These are phyloP conservation scores for Alethe castanea DNA, from an alignment of 2,113 vertebrate genomes.

Conservation along the genomic window DNA sequence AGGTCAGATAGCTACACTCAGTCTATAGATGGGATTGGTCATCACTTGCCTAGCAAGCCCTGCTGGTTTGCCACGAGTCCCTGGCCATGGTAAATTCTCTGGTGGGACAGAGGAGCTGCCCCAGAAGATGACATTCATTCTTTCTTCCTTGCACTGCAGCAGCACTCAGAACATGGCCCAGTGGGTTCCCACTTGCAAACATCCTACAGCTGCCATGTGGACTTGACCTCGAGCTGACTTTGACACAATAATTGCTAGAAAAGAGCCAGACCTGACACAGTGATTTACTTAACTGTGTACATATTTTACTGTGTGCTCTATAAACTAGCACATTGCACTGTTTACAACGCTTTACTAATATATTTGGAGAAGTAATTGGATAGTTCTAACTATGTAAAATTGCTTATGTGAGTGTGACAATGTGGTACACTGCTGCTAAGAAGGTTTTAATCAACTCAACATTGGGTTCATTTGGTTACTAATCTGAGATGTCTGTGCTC, in stretches of 20 bases:
- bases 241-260: background rate
- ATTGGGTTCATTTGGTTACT: slow-evolving; percentile 48
- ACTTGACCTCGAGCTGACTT: slow-evolving; percentile 28
- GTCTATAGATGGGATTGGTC: background rate
- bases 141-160: background rate
- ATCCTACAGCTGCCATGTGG: background rate
- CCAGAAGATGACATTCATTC: background rate
- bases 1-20: background rate
- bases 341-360: slow-evolving; percentile 49
- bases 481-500: slow-evolving; percentile 42
- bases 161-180: background rate
- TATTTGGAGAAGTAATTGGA: slow-evolving; percentile 65
- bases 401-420: slow-evolving; percentile 13
- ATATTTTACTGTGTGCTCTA: slow-evolving; percentile 44
- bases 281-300: slow-evolving; percentile 11
- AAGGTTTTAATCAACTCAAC: slow-evolving; percentile 58
- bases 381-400: slow-evolving; percentile 38
- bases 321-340: background rate
- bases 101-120: background rate
- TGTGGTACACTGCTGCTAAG: slow-evolving; percentile 4
- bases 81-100: background rate
- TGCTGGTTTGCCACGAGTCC: background rate
- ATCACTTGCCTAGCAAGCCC: background rate
- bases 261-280: background rate
- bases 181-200: background rate